Evolutionary conservation across 2,888 invertebrate genomes (phyloP), one percentile per base, ranked within the genome.

Genomic region (Spodoptera picta): DNA sequence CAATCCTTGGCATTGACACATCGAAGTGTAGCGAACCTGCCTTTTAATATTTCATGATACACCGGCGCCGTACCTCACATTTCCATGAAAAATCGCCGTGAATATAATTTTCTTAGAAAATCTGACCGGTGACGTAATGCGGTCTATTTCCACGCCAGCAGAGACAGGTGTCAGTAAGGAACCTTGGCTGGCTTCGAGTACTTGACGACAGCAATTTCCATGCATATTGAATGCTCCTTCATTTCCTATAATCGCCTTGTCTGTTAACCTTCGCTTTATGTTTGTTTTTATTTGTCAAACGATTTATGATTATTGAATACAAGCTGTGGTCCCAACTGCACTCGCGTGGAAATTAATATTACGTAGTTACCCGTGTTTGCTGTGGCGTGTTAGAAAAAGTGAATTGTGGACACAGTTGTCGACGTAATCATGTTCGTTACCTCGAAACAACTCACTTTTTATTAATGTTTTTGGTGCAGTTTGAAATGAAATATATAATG

Each of bases 1-100:
- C 72, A 65, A 74, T 73, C 84, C 87, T 87, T 89, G 89, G 79
- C 88, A 90, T 82, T 90, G 90, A 88, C 89, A 90, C 81, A 90
- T 89, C 88, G 86, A 86, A 82, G 88, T 88, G 80, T 86, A 81
- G 82, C 84, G 79, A 84, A 84, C 83, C 81, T 80, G 77, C 60
- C 45, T 65, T 86, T 89, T 80, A 83, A 90, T 90, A 87, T 89
- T 87, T 79, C 85, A 89, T 84, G 59, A 60, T 42, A 49, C 60
- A 55, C 63, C 74, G 71, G 72, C 66, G 75, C 61, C 60, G 62
- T 49, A 27, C 24, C 52, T 62, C 52, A 83, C 76, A 79, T 77
- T 77, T 86, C 81, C 87, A 87, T 86, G 80, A 84, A 83, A 84
- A 79, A 78, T 74, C 61, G 56, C 59, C 56, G 57, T 68, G 78